Percentiles rank a stretch among this genome's conserved stretches.
Evolutionary conservation across 2,113 vertebrate species (phyloP).

Genomic region (Cephalopholis sonnerati): DNA sequence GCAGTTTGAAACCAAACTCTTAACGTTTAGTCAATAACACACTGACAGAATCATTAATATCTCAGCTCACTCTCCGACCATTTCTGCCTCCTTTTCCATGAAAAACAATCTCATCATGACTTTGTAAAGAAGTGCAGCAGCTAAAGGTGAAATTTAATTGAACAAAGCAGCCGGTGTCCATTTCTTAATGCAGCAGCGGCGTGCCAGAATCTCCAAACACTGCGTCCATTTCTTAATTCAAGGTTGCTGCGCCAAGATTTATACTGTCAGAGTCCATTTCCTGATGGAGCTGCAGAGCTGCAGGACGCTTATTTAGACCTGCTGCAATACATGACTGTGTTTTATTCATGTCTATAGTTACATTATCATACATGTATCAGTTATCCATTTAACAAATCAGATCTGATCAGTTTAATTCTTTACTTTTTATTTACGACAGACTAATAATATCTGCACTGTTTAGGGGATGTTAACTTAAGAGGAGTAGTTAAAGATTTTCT

Average conservation of each 20-base stretch:
- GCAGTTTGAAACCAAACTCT: constrained; percentile 16
- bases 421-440: too few species aligned
- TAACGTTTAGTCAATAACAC: constrained; percentile 12
- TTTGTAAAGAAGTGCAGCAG: constrained; percentile 40
- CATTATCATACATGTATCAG: too few species aligned
- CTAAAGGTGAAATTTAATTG: constrained; percentile 60
- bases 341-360: too few species aligned
- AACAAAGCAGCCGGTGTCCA: constrained; percentile 54
- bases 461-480: too few species aligned
- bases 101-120: constrained; percentile 33
- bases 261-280: constrained; percentile 41
- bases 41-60: constrained; percentile 37
- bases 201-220: constrained; percentile 48
- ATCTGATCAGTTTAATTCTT: too few species aligned
- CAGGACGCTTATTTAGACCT: background rate
- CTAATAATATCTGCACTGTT: too few species aligned
- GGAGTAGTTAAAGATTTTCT: too few species aligned
- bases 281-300: constrained; percentile 51
- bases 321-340: background rate
- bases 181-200: constrained; percentile 52
- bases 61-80: background rate
- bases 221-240: constrained; percentile 52
- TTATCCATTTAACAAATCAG: too few species aligned
- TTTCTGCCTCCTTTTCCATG: constrained; percentile 23
- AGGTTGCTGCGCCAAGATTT: constrained; percentile 26